These are phyloP conservation scores for Spialia ferax DNA, from an alignment of 2,888 invertebrate genomes.

Conservation along the genomic window DNA sequence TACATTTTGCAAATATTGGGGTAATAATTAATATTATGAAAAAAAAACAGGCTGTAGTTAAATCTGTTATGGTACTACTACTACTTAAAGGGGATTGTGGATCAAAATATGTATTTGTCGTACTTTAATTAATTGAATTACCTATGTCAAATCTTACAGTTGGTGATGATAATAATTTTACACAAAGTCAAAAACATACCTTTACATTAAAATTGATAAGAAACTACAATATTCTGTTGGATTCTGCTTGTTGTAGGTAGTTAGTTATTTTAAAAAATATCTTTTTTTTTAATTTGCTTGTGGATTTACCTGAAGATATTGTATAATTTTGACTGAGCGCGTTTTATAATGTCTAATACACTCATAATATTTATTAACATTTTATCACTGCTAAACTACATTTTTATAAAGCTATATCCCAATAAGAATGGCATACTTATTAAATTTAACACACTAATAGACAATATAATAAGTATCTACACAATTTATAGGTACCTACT, in stretches of 20 bases:
- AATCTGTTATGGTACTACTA: too few relatives aligned
- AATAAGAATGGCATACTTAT: slow-evolving; percentile 77
- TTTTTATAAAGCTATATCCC: slow-evolving; percentile 90
- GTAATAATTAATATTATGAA: too few relatives aligned
- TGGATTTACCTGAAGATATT: not conserved
- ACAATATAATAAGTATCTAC: slow-evolving; percentile 51
- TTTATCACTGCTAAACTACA: slow-evolving; percentile 65
- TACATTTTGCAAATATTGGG: not conserved
- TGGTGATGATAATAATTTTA: too few relatives aligned
- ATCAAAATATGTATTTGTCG: too few relatives aligned
- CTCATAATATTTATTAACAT: slow-evolving; percentile 1
- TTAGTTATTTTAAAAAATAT: too few relatives aligned
- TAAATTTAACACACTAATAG: slow-evolving; percentile 53
- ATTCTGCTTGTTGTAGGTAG: too few relatives aligned
- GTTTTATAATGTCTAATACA: not conserved
- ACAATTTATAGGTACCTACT: slow-evolving; percentile 44
- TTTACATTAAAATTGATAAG: not conserved
- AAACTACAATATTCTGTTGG: too few relatives aligned
- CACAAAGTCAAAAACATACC: not conserved
- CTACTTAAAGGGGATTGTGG: too few relatives aligned
- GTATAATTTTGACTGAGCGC: not conserved
- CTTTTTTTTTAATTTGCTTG: not conserved
- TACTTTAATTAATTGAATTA: too few relatives aligned
- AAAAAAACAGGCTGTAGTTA: too few relatives aligned
- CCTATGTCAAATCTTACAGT: too few relatives aligned